phyloP scores from a whole-genome alignment of 2,888 invertebrate genomes.

The Metopia argyrocephala region DNA sequence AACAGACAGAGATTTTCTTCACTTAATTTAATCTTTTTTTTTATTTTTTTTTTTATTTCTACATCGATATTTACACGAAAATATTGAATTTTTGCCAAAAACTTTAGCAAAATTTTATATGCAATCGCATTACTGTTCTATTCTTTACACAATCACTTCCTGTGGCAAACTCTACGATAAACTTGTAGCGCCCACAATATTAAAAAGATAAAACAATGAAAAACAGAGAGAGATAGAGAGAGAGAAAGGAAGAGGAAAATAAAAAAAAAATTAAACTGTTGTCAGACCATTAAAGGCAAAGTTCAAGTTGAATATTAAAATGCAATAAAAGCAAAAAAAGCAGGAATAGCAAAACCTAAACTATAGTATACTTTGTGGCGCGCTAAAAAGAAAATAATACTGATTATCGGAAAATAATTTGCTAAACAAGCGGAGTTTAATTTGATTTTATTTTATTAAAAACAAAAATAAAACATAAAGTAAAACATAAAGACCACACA shows the following conservation, averaged over 20 bases:
- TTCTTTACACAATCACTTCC: neutral
- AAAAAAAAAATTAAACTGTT: conserved; percentile 1
- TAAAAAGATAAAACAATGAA: neutral
- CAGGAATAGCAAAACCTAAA: conserved; percentile 14
- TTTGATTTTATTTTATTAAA: conserved; percentile 50
- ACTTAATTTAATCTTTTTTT: neutral
- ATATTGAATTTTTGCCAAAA: neutral
- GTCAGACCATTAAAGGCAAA: conserved; percentile 34
- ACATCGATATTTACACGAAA: neutral
- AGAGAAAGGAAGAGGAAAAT: neutral
- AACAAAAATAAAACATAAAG: neutral
- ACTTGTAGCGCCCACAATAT: neutral
- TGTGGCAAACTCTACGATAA: neutral
- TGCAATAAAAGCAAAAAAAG: conserved; percentile 6
- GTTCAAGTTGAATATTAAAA: conserved; percentile 59
- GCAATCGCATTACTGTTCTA: neutral
- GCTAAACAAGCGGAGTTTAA: conserved; percentile 58
- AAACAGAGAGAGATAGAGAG: neutral
- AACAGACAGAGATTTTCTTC: neutral
- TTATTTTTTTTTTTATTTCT: too few relatives aligned
- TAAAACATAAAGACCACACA: neutral
- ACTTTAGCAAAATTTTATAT: neutral
- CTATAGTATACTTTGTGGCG: conserved; percentile 59
- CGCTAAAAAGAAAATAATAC: conserved; percentile 43
- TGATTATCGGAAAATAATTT: conserved; percentile 62